Conservation (phyloP, 92 coral and sea anemone species). For the Epizoanthus ramosus region DNA sequence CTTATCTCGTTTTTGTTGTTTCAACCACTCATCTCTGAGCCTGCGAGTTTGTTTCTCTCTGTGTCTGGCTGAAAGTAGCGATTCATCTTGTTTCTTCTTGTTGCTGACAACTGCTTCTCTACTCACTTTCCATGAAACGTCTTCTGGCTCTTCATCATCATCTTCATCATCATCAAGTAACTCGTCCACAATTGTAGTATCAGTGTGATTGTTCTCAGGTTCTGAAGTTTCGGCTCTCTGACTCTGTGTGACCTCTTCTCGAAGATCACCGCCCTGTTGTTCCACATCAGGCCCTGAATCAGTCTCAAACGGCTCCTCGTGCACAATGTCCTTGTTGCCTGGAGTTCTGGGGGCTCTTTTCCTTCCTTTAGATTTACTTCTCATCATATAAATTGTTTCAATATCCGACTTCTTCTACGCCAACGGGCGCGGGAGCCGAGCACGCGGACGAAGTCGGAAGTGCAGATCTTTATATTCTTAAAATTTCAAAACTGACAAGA, state of each 20-base stretch:
- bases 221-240: slow-evolving; percentile 2
- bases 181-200: not conserved
- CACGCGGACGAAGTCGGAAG: too few species aligned
- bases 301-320: not conserved
- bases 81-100: slow-evolving; percentile 65
- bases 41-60: slow-evolving; percentile 77
- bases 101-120: slow-evolving; percentile 68
- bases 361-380: slow-evolving; percentile 9
- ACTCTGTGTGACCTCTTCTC: not conserved
- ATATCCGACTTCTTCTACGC: not conserved
- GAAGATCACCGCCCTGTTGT: not conserved
- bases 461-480: too few species aligned
- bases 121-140: slow-evolving; percentile 78
- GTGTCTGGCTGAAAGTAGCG: slow-evolving; percentile 50
- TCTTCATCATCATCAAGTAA: slow-evolving; percentile 34
- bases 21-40: slow-evolving; percentile 66
- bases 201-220: not conserved
- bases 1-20: slow-evolving; percentile 62
- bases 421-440: too few species aligned
- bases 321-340: not conserved
- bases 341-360: slow-evolving; percentile 29
- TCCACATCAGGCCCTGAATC: not conserved
- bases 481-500: too few species aligned
- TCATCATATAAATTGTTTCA: slow-evolving; percentile 22
- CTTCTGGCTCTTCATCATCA: slow-evolving; percentile 80